Percentiles rank a stretch among this genome's conserved stretches.
These are phyloP conservation scores for Corythornis leucogaster DNA, from an alignment of 2,797 vertebrate species.

Conservation along the genomic window DNA sequence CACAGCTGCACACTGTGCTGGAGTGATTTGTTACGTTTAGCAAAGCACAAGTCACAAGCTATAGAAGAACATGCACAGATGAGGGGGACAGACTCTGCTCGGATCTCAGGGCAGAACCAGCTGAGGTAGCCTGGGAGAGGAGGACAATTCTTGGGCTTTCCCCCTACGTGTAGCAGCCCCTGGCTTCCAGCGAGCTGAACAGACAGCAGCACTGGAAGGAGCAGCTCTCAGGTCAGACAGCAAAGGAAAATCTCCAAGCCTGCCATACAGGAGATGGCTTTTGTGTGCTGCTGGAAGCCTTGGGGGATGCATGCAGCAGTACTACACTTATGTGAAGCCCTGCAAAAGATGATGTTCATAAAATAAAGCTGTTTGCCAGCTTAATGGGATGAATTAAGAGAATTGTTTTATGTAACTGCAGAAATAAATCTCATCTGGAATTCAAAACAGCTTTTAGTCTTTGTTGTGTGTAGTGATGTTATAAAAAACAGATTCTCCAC, in stretches of 20 bases:
- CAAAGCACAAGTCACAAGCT: not conserved
- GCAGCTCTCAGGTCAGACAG: not conserved
- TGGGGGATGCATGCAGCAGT: not conserved
- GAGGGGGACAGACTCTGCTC: not conserved
- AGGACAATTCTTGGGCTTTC: not conserved
- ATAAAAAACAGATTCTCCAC: not conserved
- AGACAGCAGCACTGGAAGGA: not conserved
- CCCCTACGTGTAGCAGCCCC: not conserved
- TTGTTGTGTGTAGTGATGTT: not conserved
- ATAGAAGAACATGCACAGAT: not conserved
- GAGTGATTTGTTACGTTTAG: not conserved
- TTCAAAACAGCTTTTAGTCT: not conserved
- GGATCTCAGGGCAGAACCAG: not conserved
- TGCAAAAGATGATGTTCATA: not conserved
- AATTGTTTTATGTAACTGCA: not conserved
- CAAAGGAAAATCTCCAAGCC: not conserved
- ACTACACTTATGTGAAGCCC: not conserved
- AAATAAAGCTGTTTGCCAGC: not conserved
- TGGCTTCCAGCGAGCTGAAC: not conserved
- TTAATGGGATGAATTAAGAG: not conserved
- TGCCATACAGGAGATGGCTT: not conserved
- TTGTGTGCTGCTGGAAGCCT: not conserved
- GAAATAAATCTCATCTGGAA: not conserved
- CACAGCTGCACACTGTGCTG: not conserved
- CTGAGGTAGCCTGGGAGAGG: not conserved